phyloP scores from a whole-genome alignment of 2,113 vertebrate species.

The Bubo blakistoni region DNA sequence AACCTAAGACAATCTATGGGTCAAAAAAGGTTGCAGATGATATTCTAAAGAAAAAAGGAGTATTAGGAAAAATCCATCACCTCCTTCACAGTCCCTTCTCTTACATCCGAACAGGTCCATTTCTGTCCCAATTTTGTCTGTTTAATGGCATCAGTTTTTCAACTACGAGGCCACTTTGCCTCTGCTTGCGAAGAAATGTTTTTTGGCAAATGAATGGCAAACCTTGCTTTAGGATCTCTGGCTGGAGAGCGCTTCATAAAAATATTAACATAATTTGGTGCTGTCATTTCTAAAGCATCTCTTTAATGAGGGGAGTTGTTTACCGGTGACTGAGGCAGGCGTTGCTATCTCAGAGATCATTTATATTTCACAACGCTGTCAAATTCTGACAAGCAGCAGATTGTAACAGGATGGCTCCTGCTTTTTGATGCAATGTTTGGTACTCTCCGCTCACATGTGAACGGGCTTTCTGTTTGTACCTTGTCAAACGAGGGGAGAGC shows the following conservation, averaged over 20 bases:
- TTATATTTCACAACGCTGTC: constrained; percentile 67
- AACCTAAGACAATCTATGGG: background rate
- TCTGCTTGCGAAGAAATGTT: background rate
- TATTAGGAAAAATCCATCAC: background rate
- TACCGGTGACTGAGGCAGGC: constrained; percentile 43
- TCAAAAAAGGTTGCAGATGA: background rate
- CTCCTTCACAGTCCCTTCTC: background rate
- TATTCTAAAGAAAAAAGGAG: background rate
- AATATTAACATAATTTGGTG: constrained; percentile 54
- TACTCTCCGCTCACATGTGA: background rate
- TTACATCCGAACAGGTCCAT: background rate
- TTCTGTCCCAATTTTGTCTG: background rate
- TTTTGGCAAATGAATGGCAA: background rate
- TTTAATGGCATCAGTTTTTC: background rate
- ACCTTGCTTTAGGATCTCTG: background rate
- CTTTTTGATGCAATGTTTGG: constrained; percentile 50
- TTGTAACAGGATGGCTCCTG: constrained; percentile 50
- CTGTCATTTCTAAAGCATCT: constrained; percentile 61
- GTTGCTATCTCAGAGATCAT: constrained; percentile 52
- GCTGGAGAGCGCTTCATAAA: background rate
- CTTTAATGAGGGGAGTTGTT: constrained; percentile 56
- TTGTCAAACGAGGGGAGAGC: constrained; percentile 26
- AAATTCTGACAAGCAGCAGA: constrained; percentile 67
- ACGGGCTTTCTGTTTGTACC: constrained; percentile 23
- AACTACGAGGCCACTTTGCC: background rate